Evolutionary conservation across 2,113 vertebrate species (phyloP).

Genomic region (Larimichthys polyactis): DNA sequence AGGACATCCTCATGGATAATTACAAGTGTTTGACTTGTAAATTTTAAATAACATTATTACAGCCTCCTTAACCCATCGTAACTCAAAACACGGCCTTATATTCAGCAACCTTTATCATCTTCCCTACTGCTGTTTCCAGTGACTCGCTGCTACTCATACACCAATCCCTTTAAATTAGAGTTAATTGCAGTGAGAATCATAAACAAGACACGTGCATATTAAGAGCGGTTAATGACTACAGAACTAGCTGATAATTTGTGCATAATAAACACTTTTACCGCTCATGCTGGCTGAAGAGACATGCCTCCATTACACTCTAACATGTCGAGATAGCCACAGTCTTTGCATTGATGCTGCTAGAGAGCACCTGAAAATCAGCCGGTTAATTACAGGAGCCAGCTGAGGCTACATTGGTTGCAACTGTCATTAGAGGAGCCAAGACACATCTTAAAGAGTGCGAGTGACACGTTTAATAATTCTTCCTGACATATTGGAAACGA

Average conservation of each 20-base stretch:
- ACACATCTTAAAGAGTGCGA: constrained; percentile 46
- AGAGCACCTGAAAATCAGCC: constrained; percentile 65
- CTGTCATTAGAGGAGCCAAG: constrained; percentile 71
- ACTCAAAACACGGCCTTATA: constrained; percentile 7
- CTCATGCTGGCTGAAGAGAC: constrained; percentile 47
- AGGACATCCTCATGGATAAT: constrained; percentile 39
- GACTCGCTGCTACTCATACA: constrained; percentile 34
- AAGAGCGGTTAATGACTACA: constrained; percentile 52
- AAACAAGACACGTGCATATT: constrained; percentile 66
- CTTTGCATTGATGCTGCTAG: constrained; percentile 33
- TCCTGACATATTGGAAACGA: constrained; percentile 66
- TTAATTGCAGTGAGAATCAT: constrained; percentile 62
- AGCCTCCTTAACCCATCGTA: constrained; percentile 29
- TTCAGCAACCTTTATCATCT: constrained; percentile 37
- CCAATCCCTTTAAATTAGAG: constrained; percentile 50
- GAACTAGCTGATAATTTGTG: constrained; percentile 61
- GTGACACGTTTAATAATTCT: constrained; percentile 74
- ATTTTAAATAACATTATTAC: constrained; percentile 39
- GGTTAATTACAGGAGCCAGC: constrained; percentile 74
- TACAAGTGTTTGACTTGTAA: constrained; percentile 44
- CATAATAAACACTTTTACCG: constrained; percentile 51
- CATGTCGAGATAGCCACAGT: constrained; percentile 24
- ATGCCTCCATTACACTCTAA: constrained; percentile 38
- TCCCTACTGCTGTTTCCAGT: constrained; percentile 9
- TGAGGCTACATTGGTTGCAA: constrained; percentile 68